Percentiles rank a stretch among this genome's conserved stretches.
Conservation (phyloP, 2,797 vertebrate genomes). For the Mormyrus proboscirostris region DNA sequence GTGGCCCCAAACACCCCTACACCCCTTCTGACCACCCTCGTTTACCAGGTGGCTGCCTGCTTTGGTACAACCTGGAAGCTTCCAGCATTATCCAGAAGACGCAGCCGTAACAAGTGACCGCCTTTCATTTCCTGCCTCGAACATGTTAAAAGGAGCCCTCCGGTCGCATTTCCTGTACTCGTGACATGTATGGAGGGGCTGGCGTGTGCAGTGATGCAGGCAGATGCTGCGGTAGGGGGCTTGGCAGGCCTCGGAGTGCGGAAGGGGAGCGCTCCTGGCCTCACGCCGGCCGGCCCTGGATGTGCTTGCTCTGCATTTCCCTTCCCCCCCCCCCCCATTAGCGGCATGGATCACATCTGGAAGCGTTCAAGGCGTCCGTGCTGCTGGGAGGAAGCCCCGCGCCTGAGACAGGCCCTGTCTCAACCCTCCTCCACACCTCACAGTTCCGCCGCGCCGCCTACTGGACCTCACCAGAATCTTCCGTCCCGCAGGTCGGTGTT, state of each 20-base stretch:
- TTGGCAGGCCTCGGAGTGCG: neutral
- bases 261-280: neutral
- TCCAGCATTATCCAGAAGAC: neutral
- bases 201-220: neutral
- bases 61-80: neutral
- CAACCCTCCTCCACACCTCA: conserved; percentile 17
- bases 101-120: neutral
- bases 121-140: neutral
- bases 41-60: neutral
- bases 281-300: neutral
- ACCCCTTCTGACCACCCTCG: neutral
- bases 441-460: conserved; percentile 11
- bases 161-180: neutral
- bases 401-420: conserved; percentile 38
- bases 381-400: conserved; percentile 20
- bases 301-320: conserved; percentile 8
- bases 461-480: neutral
- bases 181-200: neutral
- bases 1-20: neutral
- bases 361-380: conserved; percentile 50
- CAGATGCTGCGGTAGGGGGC: neutral
- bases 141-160: neutral
- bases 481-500: neutral
- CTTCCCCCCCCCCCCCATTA: conserved; percentile 22
- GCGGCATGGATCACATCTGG: conserved; percentile 56